Conservation (phyloP, 2,888 invertebrate genomes). For the Spilosoma lubricipeda region DNA sequence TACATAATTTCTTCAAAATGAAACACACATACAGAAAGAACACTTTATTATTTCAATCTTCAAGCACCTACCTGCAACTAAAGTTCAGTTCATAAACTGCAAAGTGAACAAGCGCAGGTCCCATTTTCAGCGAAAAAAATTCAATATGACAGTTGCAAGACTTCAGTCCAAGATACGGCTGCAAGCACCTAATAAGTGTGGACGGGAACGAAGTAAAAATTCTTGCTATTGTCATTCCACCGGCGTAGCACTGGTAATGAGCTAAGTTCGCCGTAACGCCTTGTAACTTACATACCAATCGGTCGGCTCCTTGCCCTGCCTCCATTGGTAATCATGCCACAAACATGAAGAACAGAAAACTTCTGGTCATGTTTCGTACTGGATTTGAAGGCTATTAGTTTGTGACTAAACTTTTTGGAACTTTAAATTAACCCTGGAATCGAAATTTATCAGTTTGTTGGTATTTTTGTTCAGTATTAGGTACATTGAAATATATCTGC, state of each 20-base stretch:
- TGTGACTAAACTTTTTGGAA: conserved; percentile 40
- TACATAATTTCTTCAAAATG: not conserved
- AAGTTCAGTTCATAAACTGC: conserved; percentile 43
- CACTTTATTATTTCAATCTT: not conserved
- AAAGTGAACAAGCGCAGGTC: conserved; percentile 48
- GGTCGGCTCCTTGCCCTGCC: conserved; percentile 59
- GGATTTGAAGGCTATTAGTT: conserved; percentile 51
- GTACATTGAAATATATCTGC: not conserved
- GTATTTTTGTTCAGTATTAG: conserved; percentile 11
- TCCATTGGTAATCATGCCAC: conserved; percentile 77
- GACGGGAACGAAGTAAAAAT: conserved; percentile 81
- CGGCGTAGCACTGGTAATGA: conserved; percentile 81
- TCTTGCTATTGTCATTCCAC: conserved; percentile 80
- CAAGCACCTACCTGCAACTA: conserved; percentile 26
- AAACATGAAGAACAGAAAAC: conserved; percentile 74
- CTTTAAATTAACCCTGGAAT: conserved; percentile 46
- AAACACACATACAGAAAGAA: not conserved
- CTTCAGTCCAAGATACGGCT: conserved; percentile 68
- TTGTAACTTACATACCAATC: conserved; percentile 85
- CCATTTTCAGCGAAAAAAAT: conserved; percentile 60
- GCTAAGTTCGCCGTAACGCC: conserved; percentile 84
- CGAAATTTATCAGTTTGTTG: conserved; percentile 20
- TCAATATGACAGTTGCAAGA: conserved; percentile 68
- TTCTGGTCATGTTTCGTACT: conserved; percentile 66
- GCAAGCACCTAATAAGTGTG: conserved; percentile 72